Conservation (phyloP, 1,140 invertebrate species). For the Ceratina australensis region DNA sequence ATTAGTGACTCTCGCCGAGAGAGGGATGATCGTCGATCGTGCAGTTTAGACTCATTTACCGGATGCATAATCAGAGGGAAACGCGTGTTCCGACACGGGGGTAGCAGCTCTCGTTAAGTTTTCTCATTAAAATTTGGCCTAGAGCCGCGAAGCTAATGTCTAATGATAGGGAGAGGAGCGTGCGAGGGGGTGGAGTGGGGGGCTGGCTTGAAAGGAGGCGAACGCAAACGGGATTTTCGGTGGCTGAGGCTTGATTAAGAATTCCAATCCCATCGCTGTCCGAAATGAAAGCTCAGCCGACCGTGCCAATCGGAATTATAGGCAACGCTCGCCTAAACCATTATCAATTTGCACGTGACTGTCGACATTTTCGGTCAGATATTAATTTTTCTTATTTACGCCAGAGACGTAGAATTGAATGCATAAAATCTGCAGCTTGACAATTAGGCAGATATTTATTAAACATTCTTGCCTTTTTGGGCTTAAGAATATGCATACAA, state of each 20-base stretch:
- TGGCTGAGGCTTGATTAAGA: conserved; percentile 39
- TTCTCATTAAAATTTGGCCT: conserved; percentile 46
- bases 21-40: background rate
- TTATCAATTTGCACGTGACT: too few relatives aligned
- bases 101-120: conserved; percentile 33
- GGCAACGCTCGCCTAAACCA: background rate
- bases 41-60: background rate
- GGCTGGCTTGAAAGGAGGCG: background rate
- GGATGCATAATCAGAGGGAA: conserved; percentile 30
- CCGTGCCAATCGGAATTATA: conserved; percentile 36
- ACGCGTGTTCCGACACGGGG: conserved; percentile 26
- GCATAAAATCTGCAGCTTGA: too few relatives aligned
- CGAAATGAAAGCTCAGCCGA: conserved; percentile 32
- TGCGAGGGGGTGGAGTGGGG: too few relatives aligned
- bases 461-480: too few relatives aligned
- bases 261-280: background rate
- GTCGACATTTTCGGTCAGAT: too few relatives aligned
- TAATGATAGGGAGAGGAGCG: conserved; percentile 32
- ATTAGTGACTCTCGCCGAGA: too few relatives aligned
- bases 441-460: too few relatives aligned
- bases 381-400: too few relatives aligned
- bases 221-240: conserved; percentile 30
- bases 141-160: conserved; percentile 35
- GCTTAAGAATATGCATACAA: too few relatives aligned
- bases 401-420: too few relatives aligned